These are phyloP conservation scores for Mirza zaza DNA, from an alignment of 2,113 vertebrate genomes.

Conservation along the genomic window DNA sequence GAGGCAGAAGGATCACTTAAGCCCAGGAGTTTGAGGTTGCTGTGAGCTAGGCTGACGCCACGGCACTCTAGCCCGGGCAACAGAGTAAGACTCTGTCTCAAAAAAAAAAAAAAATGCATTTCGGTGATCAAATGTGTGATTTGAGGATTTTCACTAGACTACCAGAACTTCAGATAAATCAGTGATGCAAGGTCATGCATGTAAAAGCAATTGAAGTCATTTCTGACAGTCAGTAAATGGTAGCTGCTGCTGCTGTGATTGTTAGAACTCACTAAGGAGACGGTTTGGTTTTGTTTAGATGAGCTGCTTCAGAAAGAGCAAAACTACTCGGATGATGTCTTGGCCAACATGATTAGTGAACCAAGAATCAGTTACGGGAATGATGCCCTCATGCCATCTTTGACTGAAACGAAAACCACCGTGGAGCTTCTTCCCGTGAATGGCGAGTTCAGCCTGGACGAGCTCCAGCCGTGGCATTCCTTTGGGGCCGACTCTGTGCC, in stretches of 20 bases:
- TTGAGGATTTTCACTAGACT: background rate
- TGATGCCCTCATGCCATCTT: conserved; percentile 96
- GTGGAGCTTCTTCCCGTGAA: conserved; percentile 93
- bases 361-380: conserved; percentile 97
- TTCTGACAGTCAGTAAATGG: too few relatives aligned
- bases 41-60: too few relatives aligned
- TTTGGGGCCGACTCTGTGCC: conserved; percentile 94
- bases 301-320: conserved; percentile 97
- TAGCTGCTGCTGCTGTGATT: background rate
- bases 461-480: conserved; percentile 94
- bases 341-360: conserved; percentile 96
- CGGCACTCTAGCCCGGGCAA: too few relatives aligned
- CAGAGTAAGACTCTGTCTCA: too few relatives aligned
- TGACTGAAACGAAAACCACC: conserved; percentile 93
- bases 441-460: conserved; percentile 90
- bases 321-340: conserved; percentile 94
- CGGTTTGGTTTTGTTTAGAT: conserved; percentile 81
- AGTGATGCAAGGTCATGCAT: background rate
- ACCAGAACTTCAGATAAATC: background rate
- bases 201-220: fast-evolving
- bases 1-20: too few relatives aligned
- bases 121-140: background rate
- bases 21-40: too few relatives aligned
- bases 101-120: background rate
- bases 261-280: background rate